Evolutionary conservation across 2,113 vertebrate species (phyloP).

Genomic region (Zosterops hypoxanthus): DNA sequence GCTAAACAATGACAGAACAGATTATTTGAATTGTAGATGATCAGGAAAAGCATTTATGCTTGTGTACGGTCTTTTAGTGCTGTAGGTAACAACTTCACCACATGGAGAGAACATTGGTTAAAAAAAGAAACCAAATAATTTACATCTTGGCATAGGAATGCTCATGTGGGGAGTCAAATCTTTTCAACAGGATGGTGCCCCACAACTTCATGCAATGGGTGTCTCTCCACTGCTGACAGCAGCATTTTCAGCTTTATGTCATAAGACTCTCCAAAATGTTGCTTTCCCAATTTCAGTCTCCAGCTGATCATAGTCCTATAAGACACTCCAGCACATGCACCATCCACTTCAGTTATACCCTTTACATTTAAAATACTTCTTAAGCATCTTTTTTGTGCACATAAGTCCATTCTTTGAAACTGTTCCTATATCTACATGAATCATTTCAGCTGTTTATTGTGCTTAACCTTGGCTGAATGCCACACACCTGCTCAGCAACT

Average conservation of each 20-base stretch:
- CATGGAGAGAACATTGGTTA: background rate
- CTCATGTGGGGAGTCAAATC: background rate
- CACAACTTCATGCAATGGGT: background rate
- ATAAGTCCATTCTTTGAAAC: background rate
- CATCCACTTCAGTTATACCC: background rate
- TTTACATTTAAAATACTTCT: background rate
- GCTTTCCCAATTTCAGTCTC: background rate
- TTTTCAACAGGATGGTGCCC: background rate
- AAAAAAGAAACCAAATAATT: background rate
- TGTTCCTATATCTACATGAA: background rate
- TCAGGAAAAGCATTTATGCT: background rate
- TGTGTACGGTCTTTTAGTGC: background rate
- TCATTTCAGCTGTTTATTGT: background rate
- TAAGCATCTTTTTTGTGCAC: background rate
- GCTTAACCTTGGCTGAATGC: background rate
- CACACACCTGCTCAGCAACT: fast-evolving
- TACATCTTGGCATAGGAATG: background rate
- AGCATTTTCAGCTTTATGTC: fast-evolving
- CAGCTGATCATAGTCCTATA: background rate
- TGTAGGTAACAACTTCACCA: background rate
- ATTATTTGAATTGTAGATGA: background rate
- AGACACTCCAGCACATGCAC: background rate
- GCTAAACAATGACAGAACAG: background rate
- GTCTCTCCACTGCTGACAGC: background rate
- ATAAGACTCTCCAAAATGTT: background rate